A percentile compares a stretch with the other conserved stretches of the same genome.
These are phyloP conservation scores for Oreochromis aureus DNA, from an alignment of 2,113 vertebrate species.

Conservation along the genomic window DNA sequence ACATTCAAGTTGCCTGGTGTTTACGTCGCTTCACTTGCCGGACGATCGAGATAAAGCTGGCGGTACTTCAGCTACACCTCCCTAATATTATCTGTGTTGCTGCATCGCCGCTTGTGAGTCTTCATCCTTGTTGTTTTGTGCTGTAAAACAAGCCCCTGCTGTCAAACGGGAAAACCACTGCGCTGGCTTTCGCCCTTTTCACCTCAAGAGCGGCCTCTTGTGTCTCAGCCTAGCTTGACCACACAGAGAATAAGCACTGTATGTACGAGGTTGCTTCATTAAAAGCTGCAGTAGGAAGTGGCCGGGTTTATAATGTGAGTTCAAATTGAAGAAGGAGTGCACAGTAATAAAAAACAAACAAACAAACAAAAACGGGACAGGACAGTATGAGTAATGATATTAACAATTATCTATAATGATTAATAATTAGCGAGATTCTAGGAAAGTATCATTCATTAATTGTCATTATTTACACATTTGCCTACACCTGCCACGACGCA, in stretches of 20 bases:
- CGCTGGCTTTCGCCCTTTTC: constrained; percentile 18
- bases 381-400: neutral
- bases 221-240: constrained; percentile 1
- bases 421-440: neutral
- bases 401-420: neutral
- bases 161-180: constrained; percentile 34
- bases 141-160: constrained; percentile 47
- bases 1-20: neutral
- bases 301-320: neutral
- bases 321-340: neutral
- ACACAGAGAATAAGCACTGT: neutral
- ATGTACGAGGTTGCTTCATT: neutral
- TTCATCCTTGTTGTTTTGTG: constrained; percentile 54
- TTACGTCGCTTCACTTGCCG: neutral
- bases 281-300: neutral
- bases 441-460: neutral
- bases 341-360: neutral
- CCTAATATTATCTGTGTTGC: neutral
- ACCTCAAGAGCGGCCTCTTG: constrained; percentile 63
- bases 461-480: neutral
- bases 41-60: neutral
- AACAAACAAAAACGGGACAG: neutral
- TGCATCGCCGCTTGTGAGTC: constrained; percentile 11
- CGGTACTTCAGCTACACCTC: neutral
- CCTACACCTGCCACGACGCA: neutral